Conservation (phyloP, 2,888 invertebrate species). For the Spilosoma lubricipeda region DNA sequence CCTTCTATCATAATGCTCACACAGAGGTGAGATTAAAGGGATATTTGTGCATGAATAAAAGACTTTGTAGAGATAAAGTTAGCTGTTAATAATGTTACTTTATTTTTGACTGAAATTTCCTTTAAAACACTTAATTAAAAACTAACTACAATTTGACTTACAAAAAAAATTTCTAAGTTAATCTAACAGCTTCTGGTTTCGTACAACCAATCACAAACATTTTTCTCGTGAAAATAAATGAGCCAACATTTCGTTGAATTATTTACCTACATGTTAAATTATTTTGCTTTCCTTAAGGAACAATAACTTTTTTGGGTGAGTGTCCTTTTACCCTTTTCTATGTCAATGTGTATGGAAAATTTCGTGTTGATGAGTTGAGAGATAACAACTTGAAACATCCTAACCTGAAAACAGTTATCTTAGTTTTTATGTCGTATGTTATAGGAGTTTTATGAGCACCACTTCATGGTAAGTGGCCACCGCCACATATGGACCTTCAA, state of each 20-base stretch:
- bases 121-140: no score
- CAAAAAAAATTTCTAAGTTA: not conserved
- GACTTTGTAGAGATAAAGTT: not conserved
- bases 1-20: not conserved
- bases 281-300: not conserved
- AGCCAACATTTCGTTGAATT: not conserved
- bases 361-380: not conserved
- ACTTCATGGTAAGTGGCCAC: not conserved
- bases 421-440: no score
- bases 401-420: no score
- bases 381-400: not conserved
- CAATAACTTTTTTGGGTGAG: not conserved
- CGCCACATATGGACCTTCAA: no score
- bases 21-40: not conserved
- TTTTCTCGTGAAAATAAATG: not conserved
- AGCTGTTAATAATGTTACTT: not conserved
- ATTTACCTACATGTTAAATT: not conserved
- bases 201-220: not conserved
- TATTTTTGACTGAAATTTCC: no score
- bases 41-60: not conserved
- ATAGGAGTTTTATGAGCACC: not conserved
- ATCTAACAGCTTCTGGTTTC: not conserved
- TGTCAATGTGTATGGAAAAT: not conserved
- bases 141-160: no score
- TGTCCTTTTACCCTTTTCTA: not conserved